Base-by-base conservation (phyloP, 2,797 vertebrate species). In the Dendrocincla tyrannina region DNA sequence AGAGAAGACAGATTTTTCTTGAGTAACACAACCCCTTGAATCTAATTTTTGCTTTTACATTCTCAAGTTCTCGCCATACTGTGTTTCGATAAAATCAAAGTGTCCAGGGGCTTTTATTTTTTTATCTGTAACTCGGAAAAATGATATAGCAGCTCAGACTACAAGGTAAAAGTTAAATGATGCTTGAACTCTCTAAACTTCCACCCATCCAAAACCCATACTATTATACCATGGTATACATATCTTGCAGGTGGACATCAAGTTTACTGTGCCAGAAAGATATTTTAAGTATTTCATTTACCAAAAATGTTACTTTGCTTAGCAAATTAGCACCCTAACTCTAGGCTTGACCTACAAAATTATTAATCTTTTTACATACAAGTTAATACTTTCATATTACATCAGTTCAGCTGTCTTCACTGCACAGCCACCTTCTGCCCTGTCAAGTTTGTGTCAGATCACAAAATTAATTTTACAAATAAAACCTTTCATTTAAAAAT, bases 1-100 rank as follows among this genome's bases (percentile, higher is more conserved):
- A 67, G 41, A 60, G 83, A 69, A 81, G 37, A 91, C 75, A 94
- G 89, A 91, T 93, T 95, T 95, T 85, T 72, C 82, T 82, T 92
- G 77, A 95, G 83, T 91, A 93, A 90, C 27, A 35, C 50, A 96
- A 33, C 8, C 32, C 10, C 4, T 85, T 70, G n/a, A 79, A 79
- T 73, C 2, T 64, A 30, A 69, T 42, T 89, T 76, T 59, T 86
- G 46, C 75, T 84, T 87, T 73, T 50, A 67, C 49, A 91, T 89
- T 84, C 72, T 95, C 85, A 85, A 92, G 33, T 22, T 80, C 12
- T 92, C 32, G 85, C 35, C 50, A 17, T 56, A 58, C 13, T 24
- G 11, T 74, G 8, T 79, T 93, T 94, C 39, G 75, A 53, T n/a
- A 81, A 94, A 88, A 92, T 77, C 42, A 15, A 3, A 10, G 5